Conservation (phyloP, 2,113 vertebrate species). For the Dipodomys stephensi region DNA sequence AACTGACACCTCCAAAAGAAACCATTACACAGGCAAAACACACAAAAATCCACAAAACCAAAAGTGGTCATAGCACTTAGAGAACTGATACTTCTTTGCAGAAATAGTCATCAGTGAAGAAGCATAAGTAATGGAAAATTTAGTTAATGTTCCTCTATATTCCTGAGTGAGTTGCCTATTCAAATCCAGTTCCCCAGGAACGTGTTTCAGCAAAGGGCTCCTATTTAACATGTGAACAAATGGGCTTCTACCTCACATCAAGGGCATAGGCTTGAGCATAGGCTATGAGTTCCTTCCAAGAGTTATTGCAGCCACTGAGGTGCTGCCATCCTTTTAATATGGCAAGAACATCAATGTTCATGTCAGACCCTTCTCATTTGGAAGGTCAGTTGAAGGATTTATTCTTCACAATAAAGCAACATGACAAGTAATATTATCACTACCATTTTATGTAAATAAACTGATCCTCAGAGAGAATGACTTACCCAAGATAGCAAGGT, state of each 20-base stretch:
- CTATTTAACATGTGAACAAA: background rate
- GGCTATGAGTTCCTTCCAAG: background rate
- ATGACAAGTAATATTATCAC: background rate
- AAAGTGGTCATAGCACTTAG: conserved; percentile 52
- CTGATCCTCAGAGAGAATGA: background rate
- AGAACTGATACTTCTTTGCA: background rate
- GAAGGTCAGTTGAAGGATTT: background rate
- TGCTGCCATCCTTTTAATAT: background rate
- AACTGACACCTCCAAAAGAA: conserved; percentile 62
- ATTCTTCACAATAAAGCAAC: background rate
- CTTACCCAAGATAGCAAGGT: background rate
- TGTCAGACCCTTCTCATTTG: background rate
- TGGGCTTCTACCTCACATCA: background rate
- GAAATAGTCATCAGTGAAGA: conserved; percentile 5
- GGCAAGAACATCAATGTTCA: background rate
- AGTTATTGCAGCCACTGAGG: background rate
- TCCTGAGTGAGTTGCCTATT: background rate
- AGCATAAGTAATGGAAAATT: background rate
- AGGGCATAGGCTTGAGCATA: background rate
- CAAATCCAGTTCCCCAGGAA: conserved; percentile 10
- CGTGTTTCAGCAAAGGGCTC: background rate
- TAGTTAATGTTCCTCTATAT: background rate
- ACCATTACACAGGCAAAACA: conserved; percentile 37
- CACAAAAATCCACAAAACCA: background rate
- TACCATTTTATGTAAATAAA: conserved; percentile 38